Conservation (phyloP, 2,113 vertebrate species). For the Glareola pratincola region DNA sequence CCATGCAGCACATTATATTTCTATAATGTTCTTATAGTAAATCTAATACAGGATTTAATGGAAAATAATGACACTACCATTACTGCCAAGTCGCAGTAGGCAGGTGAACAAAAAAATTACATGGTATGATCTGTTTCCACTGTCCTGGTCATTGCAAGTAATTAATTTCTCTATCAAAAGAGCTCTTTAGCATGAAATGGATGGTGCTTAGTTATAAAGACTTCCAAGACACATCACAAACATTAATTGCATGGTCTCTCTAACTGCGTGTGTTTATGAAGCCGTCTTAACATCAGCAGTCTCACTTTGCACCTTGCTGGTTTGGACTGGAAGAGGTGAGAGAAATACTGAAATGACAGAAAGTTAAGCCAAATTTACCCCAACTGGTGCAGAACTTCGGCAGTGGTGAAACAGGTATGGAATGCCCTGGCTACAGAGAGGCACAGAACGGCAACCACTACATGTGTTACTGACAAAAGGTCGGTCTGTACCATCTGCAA, state of each 20-base stretch:
- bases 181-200: background rate
- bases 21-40: background rate
- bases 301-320: background rate
- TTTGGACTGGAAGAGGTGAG: background rate
- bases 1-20: background rate
- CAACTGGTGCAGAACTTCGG: background rate
- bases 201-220: background rate
- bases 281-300: background rate
- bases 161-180: background rate
- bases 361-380: background rate
- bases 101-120: background rate
- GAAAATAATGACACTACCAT: background rate
- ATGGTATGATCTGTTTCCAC: background rate
- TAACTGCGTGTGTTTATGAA: fast-evolving
- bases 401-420: background rate
- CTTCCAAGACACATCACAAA: background rate
- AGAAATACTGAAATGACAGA: background rate
- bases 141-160: background rate
- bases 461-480: background rate
- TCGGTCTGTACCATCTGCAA: fast-evolving
- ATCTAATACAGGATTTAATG: background rate
- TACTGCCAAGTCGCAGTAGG: background rate
- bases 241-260: background rate
- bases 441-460: background rate
- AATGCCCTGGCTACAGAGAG: background rate